Evolutionary conservation across 2,113 vertebrate genomes (phyloP).

Genomic region (Puma concolor): DNA sequence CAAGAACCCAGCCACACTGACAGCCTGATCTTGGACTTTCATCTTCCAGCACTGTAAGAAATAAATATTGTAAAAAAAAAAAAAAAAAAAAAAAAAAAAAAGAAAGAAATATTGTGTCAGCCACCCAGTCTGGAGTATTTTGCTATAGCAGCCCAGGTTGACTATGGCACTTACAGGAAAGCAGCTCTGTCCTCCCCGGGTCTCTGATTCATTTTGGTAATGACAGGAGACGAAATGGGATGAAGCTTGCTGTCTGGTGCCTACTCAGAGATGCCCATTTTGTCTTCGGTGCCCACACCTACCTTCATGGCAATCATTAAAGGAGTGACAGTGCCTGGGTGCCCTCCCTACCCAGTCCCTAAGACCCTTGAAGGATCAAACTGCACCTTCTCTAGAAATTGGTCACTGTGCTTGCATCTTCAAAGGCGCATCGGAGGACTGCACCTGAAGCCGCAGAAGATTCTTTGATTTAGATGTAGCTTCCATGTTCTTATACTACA

Average conservation of each 20-base stretch:
- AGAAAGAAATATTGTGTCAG: not conserved
- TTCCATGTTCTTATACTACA: not conserved
- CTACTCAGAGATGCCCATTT: not conserved
- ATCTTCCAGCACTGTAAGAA: not conserved
- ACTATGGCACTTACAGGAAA: not conserved
- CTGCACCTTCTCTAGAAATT: not conserved
- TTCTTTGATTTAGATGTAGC: not conserved
- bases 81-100: too few species aligned
- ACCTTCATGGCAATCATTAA: not conserved
- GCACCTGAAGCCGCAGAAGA: not conserved
- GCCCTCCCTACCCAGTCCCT: not conserved
- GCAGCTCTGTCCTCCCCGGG: not conserved
- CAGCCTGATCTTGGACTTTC: not conserved
- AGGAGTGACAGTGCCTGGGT: not conserved
- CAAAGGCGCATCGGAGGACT: not conserved
- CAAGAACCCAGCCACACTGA: too few species aligned
- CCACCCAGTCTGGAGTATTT: not conserved
- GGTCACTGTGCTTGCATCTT: not conserved
- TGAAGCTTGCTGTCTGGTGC: not conserved
- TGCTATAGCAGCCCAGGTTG: not conserved
- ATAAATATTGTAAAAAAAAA: not conserved
- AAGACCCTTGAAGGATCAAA: not conserved
- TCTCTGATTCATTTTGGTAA: not conserved
- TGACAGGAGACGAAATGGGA: not conserved
- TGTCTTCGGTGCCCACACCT: not conserved